Percentiles rank a stretch among this genome's conserved stretches.
Evolutionary conservation across 2,113 vertebrate genomes (phyloP).

Genomic region (Pipa parva): DNA sequence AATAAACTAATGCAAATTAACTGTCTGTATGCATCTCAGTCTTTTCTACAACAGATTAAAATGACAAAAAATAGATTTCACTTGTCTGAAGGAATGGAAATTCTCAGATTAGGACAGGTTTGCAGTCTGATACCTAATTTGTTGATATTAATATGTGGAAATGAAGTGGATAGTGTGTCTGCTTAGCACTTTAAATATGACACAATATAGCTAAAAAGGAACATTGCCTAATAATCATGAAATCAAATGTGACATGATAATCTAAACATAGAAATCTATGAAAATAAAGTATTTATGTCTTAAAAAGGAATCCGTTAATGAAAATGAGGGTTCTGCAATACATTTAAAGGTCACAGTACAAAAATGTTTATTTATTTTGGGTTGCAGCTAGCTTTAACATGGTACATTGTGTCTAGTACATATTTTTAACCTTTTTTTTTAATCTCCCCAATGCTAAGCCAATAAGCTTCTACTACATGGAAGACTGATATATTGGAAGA

Average conservation of each 20-base stretch:
- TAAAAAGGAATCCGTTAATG: too few relatives aligned
- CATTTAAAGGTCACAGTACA: too few relatives aligned
- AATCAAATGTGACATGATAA: constrained; percentile 40
- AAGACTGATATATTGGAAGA: too few relatives aligned
- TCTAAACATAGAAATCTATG: neutral
- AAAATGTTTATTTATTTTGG: too few relatives aligned
- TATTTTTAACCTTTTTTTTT: too few relatives aligned
- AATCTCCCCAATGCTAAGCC: too few relatives aligned
- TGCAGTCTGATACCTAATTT: constrained; percentile 50
- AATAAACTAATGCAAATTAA: constrained; percentile 43
- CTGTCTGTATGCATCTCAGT: constrained; percentile 44
- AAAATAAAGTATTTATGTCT: too few relatives aligned
- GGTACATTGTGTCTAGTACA: too few relatives aligned
- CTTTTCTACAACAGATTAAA: constrained; percentile 47
- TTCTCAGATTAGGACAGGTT: constrained; percentile 44
- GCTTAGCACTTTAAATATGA: constrained; percentile 35
- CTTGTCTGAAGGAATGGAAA: constrained; percentile 45
- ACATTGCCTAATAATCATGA: constrained; percentile 37
- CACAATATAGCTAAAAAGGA: constrained; percentile 21
- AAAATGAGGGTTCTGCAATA: too few relatives aligned
- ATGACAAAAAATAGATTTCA: constrained; percentile 39
- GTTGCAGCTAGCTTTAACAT: too few relatives aligned
- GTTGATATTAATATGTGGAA: constrained; percentile 31
- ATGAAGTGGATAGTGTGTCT: constrained; percentile 39
- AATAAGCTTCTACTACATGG: too few relatives aligned